Evolutionary conservation across 2,888 invertebrate species (phyloP), one percentile per base, ranked within the genome.

Genomic region (Tenthredo distinguenda): DNA sequence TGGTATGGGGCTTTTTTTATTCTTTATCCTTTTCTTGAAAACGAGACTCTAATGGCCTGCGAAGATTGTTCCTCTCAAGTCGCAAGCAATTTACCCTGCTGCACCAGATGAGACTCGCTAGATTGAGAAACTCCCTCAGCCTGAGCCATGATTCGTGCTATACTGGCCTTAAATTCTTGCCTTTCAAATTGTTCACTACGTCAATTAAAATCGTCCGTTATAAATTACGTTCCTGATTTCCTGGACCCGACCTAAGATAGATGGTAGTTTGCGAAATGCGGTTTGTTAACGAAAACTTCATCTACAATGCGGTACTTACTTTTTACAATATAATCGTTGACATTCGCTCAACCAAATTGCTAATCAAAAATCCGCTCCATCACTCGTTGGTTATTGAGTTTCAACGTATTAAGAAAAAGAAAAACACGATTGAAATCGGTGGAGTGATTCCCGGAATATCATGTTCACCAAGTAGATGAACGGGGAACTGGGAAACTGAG

Each of bases 31-130:
- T 50, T 77, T 77, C 50, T 15, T 26, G 77, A 81, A 81, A 81
- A 81, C 81, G 81, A 81, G 81, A 81, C 62, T 79, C 79, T 81
- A 81, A 81, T 81, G 62, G 81, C 21, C 81, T 81, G 81, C 81
- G n/a, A 81, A 81, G 58, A 81, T 81, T 62, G 37, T 81, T 81
- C 34, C 62, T 81, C 81, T 40, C 62, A 34, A 79, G 26, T 26
- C 62, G 40, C 26, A 10, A 31, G 31, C 77, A 50, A 77, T 77
- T 55, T 50, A 55, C 26, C 34, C 40, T 47, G 3, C 34, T 55
- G 47, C 21, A 81, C 37, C 37, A 81, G 81, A 81, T 77, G 77
- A 77, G 55, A 77, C 31, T 77, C 18, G 34, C 55, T 77, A 77
- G 50, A 77, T 55, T 55, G 50, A 76, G 55, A 50, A 55, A 50